Evolutionary conservation across 1,140 invertebrate species (phyloP).

Genomic region (Brachionus rubens): DNA sequence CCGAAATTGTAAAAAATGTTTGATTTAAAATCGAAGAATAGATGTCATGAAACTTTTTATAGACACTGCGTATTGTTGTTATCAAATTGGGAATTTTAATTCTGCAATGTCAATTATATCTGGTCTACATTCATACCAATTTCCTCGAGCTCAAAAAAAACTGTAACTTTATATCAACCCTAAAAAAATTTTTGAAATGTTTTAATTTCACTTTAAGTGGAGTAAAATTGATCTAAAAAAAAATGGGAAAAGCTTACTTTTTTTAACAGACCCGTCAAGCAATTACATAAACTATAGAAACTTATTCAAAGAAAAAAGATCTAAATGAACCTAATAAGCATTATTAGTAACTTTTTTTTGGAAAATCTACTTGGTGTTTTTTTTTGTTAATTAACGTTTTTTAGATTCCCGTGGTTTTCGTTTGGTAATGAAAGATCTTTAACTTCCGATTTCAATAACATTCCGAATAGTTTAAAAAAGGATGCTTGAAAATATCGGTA

Average conservation of each 20-base stretch:
- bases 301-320: not conserved
- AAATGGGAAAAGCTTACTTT: not conserved
- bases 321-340: not conserved
- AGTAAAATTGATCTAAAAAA: constrained; percentile 10
- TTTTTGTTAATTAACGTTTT: not conserved
- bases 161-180: not conserved
- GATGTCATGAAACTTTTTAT: not conserved
- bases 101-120: constrained; percentile 10
- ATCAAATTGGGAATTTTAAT: constrained; percentile 22
- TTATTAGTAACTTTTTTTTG: too few relatives aligned
- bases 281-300: constrained; percentile 18
- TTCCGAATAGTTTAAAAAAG: not conserved
- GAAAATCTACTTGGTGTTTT: not conserved
- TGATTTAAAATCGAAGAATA: not conserved
- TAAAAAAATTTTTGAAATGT: not conserved
- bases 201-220: constrained; percentile 3
- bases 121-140: not conserved
- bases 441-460: constrained; percentile 11
- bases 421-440: constrained; percentile 44
- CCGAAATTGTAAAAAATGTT: not conserved
- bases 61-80: not conserved
- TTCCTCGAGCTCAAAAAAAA: not conserved
- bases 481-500: not conserved
- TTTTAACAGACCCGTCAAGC: not conserved
- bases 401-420: constrained; percentile 33